These are phyloP conservation scores for Heliothis peltigera DNA, from an alignment of 2,888 invertebrate genomes.

Conservation along the genomic window DNA sequence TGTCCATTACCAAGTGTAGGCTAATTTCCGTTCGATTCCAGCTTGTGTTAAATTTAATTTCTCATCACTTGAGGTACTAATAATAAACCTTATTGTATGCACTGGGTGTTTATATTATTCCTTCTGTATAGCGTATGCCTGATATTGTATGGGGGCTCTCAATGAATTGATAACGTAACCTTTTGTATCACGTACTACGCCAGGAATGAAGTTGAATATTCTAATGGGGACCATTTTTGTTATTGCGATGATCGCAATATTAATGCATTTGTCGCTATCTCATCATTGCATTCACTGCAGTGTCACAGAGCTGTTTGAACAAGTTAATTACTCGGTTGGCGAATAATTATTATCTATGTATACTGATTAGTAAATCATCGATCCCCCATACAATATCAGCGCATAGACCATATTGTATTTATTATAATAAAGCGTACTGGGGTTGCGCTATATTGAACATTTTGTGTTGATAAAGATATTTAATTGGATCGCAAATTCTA, in stretches of 20 bases:
- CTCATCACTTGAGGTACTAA: slow-evolving; percentile 82
- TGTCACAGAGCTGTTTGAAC: not conserved
- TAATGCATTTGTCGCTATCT: slow-evolving; percentile 49
- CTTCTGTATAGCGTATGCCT: slow-evolving; percentile 57
- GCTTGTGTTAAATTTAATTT: slow-evolving; percentile 81
- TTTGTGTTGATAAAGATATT: slow-evolving; percentile 77
- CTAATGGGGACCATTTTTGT: slow-evolving; percentile 60
- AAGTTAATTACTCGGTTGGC: slow-evolving; percentile 14
- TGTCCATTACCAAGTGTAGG: slow-evolving; percentile 79
- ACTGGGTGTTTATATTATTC: slow-evolving; percentile 85
- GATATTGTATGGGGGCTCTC: slow-evolving; percentile 41
- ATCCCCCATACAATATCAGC: slow-evolving; percentile 53
- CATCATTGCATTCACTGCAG: slow-evolving; percentile 18
- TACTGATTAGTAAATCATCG: slow-evolving; percentile 5
- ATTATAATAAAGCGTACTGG: slow-evolving; percentile 70
- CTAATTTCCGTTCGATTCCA: slow-evolving; percentile 78
- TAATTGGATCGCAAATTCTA: slow-evolving; percentile 68
- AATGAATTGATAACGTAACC: slow-evolving; percentile 13
- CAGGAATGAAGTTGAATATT: slow-evolving; percentile 27
- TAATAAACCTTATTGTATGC: slow-evolving; percentile 78
- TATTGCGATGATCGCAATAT: slow-evolving; percentile 37
- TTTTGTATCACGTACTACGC: slow-evolving; percentile 10
- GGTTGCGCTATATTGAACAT: slow-evolving; percentile 81
- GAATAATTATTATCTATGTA: slow-evolving; percentile 1
- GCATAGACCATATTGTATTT: slow-evolving; percentile 55